phyloP scores from a whole-genome alignment of 1,140 invertebrate species.

The Ooceraea biroi region DNA sequence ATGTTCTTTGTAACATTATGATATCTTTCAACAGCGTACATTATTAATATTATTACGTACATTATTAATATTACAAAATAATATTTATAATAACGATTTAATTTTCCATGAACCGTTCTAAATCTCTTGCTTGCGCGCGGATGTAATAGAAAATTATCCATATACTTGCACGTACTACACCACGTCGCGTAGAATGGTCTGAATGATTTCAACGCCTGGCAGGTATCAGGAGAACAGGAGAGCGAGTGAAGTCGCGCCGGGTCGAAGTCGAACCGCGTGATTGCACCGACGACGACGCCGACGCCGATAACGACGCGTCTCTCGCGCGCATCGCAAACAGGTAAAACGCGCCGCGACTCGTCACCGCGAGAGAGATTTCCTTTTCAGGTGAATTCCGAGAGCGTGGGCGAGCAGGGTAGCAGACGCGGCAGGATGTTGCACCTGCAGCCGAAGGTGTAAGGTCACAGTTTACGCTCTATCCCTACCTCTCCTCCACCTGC shows the following conservation, averaged over 20 bases:
- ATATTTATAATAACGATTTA: background rate
- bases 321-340: constrained; percentile 62
- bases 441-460: constrained; percentile 74
- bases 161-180: constrained; percentile 35
- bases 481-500: constrained; percentile 35
- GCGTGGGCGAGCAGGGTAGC: constrained; percentile 81
- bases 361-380: constrained; percentile 77
- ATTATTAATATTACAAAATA: background rate
- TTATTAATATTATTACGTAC: background rate
- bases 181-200: constrained; percentile 67
- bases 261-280: constrained; percentile 1
- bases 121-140: background rate
- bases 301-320: constrained; percentile 20
- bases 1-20: background rate
- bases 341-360: constrained; percentile 63
- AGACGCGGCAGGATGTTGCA: constrained; percentile 71
- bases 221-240: constrained; percentile 70
- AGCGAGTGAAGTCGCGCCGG: background rate
- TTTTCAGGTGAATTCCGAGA: constrained; percentile 83
- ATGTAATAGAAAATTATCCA: constrained; percentile 30
- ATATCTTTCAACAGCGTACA: background rate
- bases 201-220: constrained; percentile 76
- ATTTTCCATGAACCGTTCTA: background rate
- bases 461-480: constrained; percentile 67
- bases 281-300: constrained; percentile 20